Conservation (phyloP, 2,113 vertebrate species). For the Oncorhynchus keta region DNA sequence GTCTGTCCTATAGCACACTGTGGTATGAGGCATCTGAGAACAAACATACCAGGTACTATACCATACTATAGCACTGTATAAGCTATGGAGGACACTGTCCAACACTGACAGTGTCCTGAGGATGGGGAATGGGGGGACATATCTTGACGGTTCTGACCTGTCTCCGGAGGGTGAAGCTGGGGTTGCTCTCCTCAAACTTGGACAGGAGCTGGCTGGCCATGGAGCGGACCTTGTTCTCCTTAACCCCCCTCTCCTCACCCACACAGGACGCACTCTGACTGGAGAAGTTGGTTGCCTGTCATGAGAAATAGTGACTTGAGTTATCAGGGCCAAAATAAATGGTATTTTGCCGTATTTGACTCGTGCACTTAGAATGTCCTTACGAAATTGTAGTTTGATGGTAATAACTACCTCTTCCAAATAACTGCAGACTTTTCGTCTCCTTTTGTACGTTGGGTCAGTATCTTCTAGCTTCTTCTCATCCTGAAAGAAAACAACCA, state of each 20-base stretch:
- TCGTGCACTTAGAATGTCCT: background rate
- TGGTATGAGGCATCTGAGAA: no score
- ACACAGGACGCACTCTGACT: conserved; percentile 58
- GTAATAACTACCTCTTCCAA: conserved; percentile 86
- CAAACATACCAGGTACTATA: no score
- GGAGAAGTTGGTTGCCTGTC: conserved; percentile 75
- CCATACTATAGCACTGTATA: no score
- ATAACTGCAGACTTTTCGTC: conserved; percentile 77
- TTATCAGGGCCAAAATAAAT: background rate
- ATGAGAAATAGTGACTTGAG: conserved; percentile 13
- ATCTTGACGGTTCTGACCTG: conserved; percentile 76
- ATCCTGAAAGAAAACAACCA: conserved; percentile 68
- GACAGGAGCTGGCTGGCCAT: conserved; percentile 91
- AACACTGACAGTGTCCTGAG: conserved; percentile 11
- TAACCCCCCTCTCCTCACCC: conserved; percentile 67
- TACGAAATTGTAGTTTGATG: background rate
- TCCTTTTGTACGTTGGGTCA: conserved; percentile 85
- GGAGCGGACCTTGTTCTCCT: conserved; percentile 93
- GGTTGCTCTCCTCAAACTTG: conserved; percentile 87
- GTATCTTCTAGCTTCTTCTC: conserved; percentile 81
- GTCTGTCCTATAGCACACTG: no score
- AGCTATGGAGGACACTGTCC: no score
- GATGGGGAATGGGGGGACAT: background rate
- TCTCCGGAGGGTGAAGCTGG: conserved; percentile 70
- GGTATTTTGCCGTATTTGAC: background rate